Evolutionary conservation across 1,140 invertebrate genomes (phyloP).

Genomic region (Hyphantria cunea): DNA sequence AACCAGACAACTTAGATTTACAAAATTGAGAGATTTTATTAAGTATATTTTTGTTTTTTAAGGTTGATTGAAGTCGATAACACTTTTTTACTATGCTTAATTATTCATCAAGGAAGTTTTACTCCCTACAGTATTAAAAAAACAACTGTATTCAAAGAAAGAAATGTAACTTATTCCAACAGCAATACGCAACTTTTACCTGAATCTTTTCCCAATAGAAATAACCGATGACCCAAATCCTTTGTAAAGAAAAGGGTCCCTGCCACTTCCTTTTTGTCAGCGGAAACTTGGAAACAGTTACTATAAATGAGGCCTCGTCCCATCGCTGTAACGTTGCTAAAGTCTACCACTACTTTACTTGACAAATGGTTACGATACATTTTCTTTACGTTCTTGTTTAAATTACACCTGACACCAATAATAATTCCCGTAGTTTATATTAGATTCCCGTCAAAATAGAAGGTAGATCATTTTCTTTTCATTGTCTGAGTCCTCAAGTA

Average conservation of each 20-base stretch:
- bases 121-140: background rate
- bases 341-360: conserved; percentile 38
- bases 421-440: no score
- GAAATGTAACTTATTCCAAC: conserved; percentile 18
- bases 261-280: conserved; percentile 38
- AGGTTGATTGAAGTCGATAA: no score
- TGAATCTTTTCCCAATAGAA: conserved; percentile 31
- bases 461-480: no score
- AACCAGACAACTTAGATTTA: no score
- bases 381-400: conserved; percentile 57
- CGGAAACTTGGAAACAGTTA: conserved; percentile 33
- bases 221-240: conserved; percentile 37
- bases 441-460: no score
- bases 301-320: conserved; percentile 32
- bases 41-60: no score
- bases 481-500: no score
- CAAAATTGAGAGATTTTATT: no score
- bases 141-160: background rate
- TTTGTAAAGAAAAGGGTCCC: conserved; percentile 23
- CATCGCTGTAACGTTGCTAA: conserved; percentile 25
- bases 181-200: conserved; percentile 16
- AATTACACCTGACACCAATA: conserved; percentile 50
- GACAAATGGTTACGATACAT: conserved; percentile 58
- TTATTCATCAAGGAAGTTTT: no score
- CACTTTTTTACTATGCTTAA: no score